These are phyloP conservation scores for Gastracanthus pulcherrimus DNA, from an alignment of 2,888 invertebrate species.

Conservation along the genomic window DNA sequence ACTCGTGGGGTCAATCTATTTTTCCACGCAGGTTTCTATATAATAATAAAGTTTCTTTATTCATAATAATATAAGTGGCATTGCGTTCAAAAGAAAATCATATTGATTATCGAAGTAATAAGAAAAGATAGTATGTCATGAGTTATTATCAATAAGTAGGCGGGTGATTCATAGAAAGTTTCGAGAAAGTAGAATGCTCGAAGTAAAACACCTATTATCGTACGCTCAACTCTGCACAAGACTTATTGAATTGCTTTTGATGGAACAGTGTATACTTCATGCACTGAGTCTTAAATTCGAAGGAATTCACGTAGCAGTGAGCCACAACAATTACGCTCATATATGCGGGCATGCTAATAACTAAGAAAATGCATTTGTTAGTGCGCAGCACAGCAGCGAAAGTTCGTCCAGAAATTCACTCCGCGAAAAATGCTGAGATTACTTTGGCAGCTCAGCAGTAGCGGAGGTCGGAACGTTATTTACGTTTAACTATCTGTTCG, in stretches of 20 bases:
- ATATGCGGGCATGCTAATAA: conserved; percentile 29
- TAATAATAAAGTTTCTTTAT: background rate
- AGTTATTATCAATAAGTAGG: conserved; percentile 26
- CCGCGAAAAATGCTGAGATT: conserved; percentile 8
- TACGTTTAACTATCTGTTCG: conserved; percentile 47
- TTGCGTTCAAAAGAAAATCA: background rate
- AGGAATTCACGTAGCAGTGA: conserved; percentile 15
- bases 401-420: conserved; percentile 18
- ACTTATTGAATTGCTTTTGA: conserved; percentile 4
- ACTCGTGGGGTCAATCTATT: no score
- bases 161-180: conserved; percentile 40
- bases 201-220: background rate
- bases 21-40: no score
- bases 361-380: conserved; percentile 17
- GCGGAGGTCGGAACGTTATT: conserved; percentile 20
- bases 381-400: conserved; percentile 19
- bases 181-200: conserved; percentile 26
- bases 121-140: background rate
- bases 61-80: background rate
- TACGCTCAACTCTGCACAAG: background rate
- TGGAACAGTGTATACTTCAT: no score
- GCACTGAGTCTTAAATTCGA: background rate
- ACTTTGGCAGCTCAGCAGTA: background rate
- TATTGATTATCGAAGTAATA: conserved; percentile 7
- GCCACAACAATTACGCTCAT: conserved; percentile 17